These are phyloP conservation scores for Tetraneura akinire DNA, from an alignment of 1,140 invertebrate species.

Conservation along the genomic window DNA sequence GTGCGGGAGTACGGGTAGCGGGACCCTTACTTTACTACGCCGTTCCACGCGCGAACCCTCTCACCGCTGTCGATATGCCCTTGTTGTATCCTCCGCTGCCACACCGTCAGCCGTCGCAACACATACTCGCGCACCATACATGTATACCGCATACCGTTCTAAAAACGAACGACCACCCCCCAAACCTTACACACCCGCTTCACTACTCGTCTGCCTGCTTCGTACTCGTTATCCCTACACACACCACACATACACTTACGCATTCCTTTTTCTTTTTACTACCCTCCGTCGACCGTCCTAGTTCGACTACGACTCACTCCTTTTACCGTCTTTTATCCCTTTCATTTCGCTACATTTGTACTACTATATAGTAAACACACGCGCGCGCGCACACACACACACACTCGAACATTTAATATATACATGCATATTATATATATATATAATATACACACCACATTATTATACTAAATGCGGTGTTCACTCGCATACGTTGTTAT, in stretches of 20 bases:
- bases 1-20: slow-evolving; percentile 7
- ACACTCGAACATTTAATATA: too few species aligned
- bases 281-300: not conserved
- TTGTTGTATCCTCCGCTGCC: not conserved
- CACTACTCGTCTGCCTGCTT: not conserved
- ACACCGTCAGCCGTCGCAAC: not conserved
- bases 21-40: slow-evolving; percentile 41
- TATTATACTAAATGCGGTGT: not conserved
- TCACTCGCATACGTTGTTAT: not conserved
- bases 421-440: not conserved
- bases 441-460: not conserved
- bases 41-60: slow-evolving; percentile 10
- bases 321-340: not conserved
- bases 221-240: slow-evolving; percentile 38
- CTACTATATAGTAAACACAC: too few species aligned
- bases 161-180: slow-evolving; percentile 37
- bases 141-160: slow-evolving; percentile 39
- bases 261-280: slow-evolving; percentile 28
- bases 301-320: not conserved
- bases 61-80: not conserved
- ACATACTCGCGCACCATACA: not conserved
- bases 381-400: too few species aligned
- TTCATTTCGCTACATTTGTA: slow-evolving; percentile 14
- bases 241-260: not conserved
- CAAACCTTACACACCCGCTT: slow-evolving; percentile 7